Conservation (phyloP, 2,113 vertebrate species). For the sheep (Ovis aries) region DNA sequence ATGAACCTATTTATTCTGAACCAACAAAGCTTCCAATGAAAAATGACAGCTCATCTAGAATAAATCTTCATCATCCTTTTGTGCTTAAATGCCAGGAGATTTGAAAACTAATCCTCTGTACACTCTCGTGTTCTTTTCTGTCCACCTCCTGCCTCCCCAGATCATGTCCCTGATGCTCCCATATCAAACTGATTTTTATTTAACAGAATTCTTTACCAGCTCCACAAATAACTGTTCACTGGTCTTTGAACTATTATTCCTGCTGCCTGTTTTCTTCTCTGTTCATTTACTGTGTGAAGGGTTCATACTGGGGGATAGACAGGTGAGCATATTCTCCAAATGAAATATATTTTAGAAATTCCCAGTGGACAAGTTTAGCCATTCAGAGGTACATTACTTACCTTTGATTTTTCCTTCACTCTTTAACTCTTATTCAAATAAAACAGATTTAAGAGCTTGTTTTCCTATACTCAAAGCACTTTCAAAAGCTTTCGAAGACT, state of each 20-base stretch:
- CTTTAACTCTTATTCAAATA: constrained; percentile 59
- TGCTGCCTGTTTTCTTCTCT: constrained; percentile 42
- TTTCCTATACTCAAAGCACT: constrained; percentile 51
- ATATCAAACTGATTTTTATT: constrained; percentile 61
- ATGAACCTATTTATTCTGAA: constrained; percentile 55
- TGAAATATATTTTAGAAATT: constrained; percentile 28
- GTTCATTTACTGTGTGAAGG: constrained; percentile 34
- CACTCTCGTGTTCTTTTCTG: background rate
- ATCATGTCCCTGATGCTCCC: background rate
- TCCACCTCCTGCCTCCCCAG: background rate
- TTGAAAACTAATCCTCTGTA: constrained; percentile 53
- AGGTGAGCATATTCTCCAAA: constrained; percentile 49
- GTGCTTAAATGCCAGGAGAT: constrained; percentile 51
- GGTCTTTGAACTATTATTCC: constrained; percentile 60
- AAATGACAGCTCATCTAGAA: constrained; percentile 44
- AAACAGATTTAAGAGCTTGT: constrained; percentile 61
- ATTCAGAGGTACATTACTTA: constrained; percentile 24
- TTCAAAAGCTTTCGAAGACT: constrained; percentile 36
- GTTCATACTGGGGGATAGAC: background rate
- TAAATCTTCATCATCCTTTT: constrained; percentile 59
- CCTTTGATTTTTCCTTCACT: constrained; percentile 38
- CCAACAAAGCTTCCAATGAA: constrained; percentile 25
- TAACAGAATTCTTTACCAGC: constrained; percentile 41
- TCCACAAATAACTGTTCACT: constrained; percentile 51
- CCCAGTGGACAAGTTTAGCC: background rate